phyloP scores from a whole-genome alignment of 1,140 invertebrate species.

The Drosophila setifemur region DNA sequence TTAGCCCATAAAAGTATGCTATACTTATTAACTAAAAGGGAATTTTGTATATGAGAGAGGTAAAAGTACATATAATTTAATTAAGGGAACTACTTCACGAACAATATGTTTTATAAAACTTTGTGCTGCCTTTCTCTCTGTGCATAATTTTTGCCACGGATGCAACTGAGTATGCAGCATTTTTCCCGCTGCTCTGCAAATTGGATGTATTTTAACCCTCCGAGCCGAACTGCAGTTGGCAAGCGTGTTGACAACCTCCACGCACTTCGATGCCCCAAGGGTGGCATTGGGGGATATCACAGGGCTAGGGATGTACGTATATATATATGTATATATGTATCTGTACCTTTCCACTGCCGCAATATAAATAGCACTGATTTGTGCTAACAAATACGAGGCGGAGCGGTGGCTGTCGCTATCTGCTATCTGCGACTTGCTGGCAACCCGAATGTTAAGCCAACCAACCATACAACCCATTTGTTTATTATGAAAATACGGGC shows the following conservation, averaged over 20 bases:
- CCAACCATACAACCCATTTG: conserved; percentile 76
- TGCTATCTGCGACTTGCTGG: conserved; percentile 60
- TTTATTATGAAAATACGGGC: conserved; percentile 76
- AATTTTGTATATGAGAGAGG: too few species aligned
- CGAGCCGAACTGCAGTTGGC: conserved; percentile 33
- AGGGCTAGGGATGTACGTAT: not conserved
- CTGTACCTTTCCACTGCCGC: conserved; percentile 37
- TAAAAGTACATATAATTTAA: too few species aligned
- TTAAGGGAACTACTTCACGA: too few species aligned
- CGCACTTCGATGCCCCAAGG: conserved; percentile 27
- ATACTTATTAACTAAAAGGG: too few species aligned
- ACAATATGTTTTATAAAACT: too few species aligned
- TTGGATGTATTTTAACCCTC: conserved; percentile 48
- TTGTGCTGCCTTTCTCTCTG: not conserved
- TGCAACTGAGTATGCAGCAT: conserved; percentile 4
- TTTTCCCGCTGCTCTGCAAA: conserved; percentile 45
- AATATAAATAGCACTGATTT: conserved; percentile 81
- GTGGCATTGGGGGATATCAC: not conserved
- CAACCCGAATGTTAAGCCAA: conserved; percentile 77
- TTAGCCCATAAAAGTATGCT: too few species aligned
- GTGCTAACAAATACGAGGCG: conserved; percentile 63
- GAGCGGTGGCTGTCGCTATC: conserved; percentile 38
- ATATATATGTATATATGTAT: conserved; percentile 10
- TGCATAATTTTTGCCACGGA: not conserved
- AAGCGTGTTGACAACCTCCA: conserved; percentile 58